These are phyloP conservation scores for Eumerus sabulonum DNA, from an alignment of 2,888 invertebrate genomes.

Conservation along the genomic window DNA sequence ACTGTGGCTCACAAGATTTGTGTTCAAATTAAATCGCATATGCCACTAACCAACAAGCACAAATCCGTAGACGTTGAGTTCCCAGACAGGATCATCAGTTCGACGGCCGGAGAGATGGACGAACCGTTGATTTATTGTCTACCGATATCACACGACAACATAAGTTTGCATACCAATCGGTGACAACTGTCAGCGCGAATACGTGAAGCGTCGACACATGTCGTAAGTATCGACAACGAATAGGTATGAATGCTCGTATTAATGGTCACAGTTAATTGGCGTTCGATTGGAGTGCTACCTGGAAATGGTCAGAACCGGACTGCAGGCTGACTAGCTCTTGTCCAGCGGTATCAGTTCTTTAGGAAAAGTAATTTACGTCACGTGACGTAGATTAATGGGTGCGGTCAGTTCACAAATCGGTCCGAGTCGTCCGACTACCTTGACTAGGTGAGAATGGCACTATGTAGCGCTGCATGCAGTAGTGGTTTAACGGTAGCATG, in stretches of 20 bases:
- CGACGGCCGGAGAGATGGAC: conserved; percentile 11
- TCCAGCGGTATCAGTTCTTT: conserved; percentile 4
- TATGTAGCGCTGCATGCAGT: neutral
- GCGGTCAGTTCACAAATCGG: conserved; percentile 65
- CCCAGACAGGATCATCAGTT: neutral
- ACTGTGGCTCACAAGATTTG: conserved; percentile 48
- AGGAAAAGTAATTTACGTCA: conserved; percentile 48
- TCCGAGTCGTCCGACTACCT: conserved; percentile 36
- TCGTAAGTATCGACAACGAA: neutral
- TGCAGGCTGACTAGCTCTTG: neutral
- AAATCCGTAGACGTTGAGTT: conserved; percentile 35
- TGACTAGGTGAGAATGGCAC: conserved; percentile 25
- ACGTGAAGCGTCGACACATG: conserved; percentile 29
- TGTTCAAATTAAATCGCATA: conserved; percentile 45
- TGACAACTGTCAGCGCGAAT: conserved; percentile 21
- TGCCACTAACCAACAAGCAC: conserved; percentile 34
- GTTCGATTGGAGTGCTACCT: conserved; percentile 33
- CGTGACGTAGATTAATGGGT: conserved; percentile 63
- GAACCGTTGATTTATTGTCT: conserved; percentile 50
- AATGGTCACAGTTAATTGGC: conserved; percentile 62
- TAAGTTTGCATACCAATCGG: conserved; percentile 44
- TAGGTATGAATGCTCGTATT: too few species aligned
- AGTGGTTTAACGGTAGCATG: conserved; percentile 42
- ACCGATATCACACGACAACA: conserved; percentile 25
- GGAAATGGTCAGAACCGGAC: conserved; percentile 6